Conservation (phyloP, 2,113 vertebrate species). For the Perca fluviatilis region DNA sequence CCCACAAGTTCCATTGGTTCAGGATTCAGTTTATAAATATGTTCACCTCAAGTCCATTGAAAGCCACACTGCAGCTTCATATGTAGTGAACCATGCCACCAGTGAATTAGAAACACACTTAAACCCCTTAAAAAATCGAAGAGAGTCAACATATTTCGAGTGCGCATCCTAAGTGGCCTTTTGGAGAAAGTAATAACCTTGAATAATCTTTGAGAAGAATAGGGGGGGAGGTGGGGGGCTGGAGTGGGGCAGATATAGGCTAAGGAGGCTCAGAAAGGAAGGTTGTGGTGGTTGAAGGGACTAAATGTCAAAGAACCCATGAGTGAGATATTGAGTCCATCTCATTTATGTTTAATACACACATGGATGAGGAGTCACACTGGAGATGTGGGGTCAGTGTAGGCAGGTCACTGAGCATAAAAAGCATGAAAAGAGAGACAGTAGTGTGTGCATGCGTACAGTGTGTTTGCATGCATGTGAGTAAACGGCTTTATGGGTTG, state of each 20-base stretch:
- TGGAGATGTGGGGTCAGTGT: constrained; percentile 65
- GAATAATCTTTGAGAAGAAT: constrained; percentile 70
- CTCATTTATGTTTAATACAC: constrained; percentile 81
- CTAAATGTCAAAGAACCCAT: constrained; percentile 60
- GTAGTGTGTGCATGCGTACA: constrained; percentile 18
- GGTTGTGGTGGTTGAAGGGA: constrained; percentile 31
- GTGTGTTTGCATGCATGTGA: constrained; percentile 36
- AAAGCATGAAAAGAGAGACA: constrained; percentile 13
- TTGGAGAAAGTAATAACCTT: constrained; percentile 75
- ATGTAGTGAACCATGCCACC: constrained; percentile 67
- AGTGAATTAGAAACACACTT: constrained; percentile 73
- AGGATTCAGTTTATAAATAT: constrained; percentile 71
- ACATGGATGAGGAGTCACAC: constrained; percentile 68
- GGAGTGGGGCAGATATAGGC: constrained; percentile 11
- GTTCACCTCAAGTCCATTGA: constrained; percentile 69
- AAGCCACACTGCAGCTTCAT: constrained; percentile 64
- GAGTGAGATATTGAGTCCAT: constrained; percentile 70
- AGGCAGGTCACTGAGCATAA: constrained; percentile 65
- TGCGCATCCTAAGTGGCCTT: constrained; percentile 68
- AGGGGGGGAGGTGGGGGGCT: too few relatives aligned
- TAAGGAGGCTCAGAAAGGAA: constrained; percentile 14
- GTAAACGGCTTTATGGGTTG: constrained; percentile 29
- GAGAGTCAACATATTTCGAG: constrained; percentile 66
- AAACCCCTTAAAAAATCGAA: constrained; percentile 63
- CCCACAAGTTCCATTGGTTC: constrained; percentile 37